Evolutionary conservation across 2,113 vertebrate genomes (phyloP).

Genomic region (Microtus pennsylvanicus): DNA sequence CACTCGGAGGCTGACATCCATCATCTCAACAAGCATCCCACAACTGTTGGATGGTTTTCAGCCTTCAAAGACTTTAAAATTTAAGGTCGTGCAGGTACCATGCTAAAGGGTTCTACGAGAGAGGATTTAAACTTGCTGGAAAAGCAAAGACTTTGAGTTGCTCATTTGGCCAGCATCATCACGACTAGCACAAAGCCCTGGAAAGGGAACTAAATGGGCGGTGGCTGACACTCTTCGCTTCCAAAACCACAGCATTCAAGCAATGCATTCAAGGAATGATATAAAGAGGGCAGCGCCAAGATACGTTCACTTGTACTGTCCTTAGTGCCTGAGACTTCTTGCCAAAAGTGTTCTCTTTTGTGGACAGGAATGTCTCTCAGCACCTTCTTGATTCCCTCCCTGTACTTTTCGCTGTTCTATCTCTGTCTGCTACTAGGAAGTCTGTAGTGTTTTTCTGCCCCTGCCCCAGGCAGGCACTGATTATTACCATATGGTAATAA

Average conservation of each 20-base stretch:
- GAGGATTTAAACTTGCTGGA: not conserved
- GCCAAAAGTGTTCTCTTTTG: not conserved
- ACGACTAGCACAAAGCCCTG: not conserved
- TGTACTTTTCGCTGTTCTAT: too few relatives aligned
- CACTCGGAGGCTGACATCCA: not conserved
- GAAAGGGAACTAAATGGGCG: not conserved
- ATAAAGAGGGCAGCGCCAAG: not conserved
- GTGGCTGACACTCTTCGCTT: not conserved
- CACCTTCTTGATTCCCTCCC: not conserved
- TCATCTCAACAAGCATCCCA: not conserved
- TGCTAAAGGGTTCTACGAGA: not conserved
- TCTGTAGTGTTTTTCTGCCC: not conserved
- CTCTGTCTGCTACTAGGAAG: not conserved
- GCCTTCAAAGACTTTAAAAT: not conserved
- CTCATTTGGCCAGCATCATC: not conserved
- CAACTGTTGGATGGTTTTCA: not conserved
- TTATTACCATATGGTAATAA: too few relatives aligned
- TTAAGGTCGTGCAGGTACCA: not conserved
- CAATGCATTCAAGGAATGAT: not conserved
- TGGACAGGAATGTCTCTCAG: not conserved
- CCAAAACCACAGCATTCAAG: not conserved
- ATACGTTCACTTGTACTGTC: not conserved
- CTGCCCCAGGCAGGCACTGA: not conserved
- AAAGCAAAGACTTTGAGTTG: not conserved
- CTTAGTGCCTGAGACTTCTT: not conserved